Evolutionary conservation across 1,140 invertebrate genomes (phyloP), one percentile per base, ranked within the genome.

Genomic region (Ganaspis sp.): DNA sequence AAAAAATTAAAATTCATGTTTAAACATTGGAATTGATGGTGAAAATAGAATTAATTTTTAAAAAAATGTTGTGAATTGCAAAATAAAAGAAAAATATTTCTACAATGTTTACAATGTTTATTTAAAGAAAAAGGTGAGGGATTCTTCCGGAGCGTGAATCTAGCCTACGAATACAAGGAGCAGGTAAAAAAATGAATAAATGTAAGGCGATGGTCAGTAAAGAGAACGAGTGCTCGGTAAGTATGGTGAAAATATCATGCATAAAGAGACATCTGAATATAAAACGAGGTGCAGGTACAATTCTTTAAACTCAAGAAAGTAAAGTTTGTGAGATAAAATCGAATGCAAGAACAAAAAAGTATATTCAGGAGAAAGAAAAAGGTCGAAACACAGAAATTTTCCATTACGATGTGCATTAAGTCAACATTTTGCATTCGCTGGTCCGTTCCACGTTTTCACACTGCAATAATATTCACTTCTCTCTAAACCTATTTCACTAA

Each of bases 231-330:
- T 64, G 58, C 58, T 64, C 58, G 26, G 23, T 64, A 64, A 29
- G 26, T n/a, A 64, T 64, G 23, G 58, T 64, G 58, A 64, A 64
- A 64, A 34, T 64, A 64, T 64, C 58, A 64, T 64, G 58, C 58
- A 64, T 64, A 64, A 34, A 64, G 58, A 64, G 58, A 64, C 58
- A 64, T 64, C 26, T 64, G 58, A 64, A 29, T 64, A 29, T 64
- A 29, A 29, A 64, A 64, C 12, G 26, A 29, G 23, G 58, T 64
- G 58, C 58, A 64, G 58, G 58, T 64, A 64, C 12, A 29, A 64
- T 64, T 64, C 21, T 64, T 64, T 64, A 0, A 64, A 64, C 58
- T 64, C 26, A 64, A 26, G 21, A 34, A 64, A 64, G 58, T 6
- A 64, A 29, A 29, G 12, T 64, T 29, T 29, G 23, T 64, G 23